Percentiles rank a stretch among this genome's conserved stretches.
Conservation (phyloP, 2,113 vertebrate genomes). For the Sciurus niger region DNA sequence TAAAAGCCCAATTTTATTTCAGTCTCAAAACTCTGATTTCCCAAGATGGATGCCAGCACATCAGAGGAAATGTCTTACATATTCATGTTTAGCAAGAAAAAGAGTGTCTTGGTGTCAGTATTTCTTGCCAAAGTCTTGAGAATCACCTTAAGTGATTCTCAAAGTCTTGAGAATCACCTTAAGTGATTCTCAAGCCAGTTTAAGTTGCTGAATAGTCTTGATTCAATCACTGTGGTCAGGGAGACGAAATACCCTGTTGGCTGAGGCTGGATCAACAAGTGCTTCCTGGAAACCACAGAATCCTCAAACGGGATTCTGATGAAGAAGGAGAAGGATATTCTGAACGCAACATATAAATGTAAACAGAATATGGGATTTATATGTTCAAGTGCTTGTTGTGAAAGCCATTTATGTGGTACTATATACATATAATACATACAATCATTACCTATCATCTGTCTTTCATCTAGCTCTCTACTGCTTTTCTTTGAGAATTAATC, state of each 20-base stretch:
- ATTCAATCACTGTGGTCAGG: conserved; percentile 48
- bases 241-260: not conserved
- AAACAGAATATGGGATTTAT: not conserved
- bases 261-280: not conserved
- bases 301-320: not conserved
- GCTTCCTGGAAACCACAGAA: not conserved
- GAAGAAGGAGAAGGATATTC: not conserved
- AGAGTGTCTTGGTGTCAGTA: conserved; percentile 19
- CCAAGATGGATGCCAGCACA: conserved; percentile 30
- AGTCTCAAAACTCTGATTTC: not conserved
- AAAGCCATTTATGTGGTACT: not conserved
- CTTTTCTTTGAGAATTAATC: not conserved
- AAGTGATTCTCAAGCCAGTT: not conserved
- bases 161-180: conserved; percentile 38
- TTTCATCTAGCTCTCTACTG: not conserved
- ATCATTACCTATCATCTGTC: not conserved
- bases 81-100: conserved; percentile 49
- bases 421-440: no score
- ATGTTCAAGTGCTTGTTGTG: not conserved
- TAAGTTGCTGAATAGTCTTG: not conserved
- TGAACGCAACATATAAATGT: not conserved
- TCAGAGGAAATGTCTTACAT: conserved; percentile 34
- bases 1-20: conserved; percentile 52
- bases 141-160: not conserved
- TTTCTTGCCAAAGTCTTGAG: conserved; percentile 62